phyloP scores from a whole-genome alignment of 2,113 vertebrate genomes.

The Prionailurus viverrinus region DNA sequence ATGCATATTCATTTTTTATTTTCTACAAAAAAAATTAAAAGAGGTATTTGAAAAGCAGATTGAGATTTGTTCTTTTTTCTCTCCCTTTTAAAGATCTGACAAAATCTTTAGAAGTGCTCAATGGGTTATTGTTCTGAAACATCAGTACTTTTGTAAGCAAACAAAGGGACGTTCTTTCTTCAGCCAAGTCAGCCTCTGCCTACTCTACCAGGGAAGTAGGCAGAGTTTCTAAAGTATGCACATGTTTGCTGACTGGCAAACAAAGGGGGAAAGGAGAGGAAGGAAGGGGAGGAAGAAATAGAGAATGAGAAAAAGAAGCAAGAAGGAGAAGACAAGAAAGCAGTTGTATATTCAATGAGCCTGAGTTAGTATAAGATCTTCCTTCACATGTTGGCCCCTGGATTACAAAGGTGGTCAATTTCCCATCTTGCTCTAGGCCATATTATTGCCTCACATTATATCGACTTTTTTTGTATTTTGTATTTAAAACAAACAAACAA shows the following conservation, averaged over 20 bases:
- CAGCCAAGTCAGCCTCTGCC: not conserved
- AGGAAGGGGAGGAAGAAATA: not conserved
- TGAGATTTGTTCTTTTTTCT: not conserved
- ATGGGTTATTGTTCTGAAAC: not conserved
- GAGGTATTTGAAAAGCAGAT: not conserved
- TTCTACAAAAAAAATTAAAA: constrained; percentile 56
- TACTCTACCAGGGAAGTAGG: not conserved
- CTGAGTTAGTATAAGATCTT: not conserved
- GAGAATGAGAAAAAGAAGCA: not conserved
- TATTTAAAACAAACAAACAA: not conserved
- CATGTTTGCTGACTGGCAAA: not conserved
- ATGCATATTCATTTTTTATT: constrained; percentile 54
- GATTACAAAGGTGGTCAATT: not conserved
- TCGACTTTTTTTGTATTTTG: constrained; percentile 16
- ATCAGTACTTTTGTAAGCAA: not conserved
- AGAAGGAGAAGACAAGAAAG: not conserved
- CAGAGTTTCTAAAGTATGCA: not conserved
- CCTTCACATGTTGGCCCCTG: not conserved
- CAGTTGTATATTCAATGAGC: not conserved
- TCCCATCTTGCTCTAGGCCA: not conserved
- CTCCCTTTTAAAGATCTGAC: not conserved
- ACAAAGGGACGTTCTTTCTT: not conserved
- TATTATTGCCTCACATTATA: not conserved
- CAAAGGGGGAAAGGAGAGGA: not conserved
- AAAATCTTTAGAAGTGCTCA: not conserved